These are phyloP conservation scores for Myanophis thanlyinensis DNA, from an alignment of 2,113 vertebrate species.

Conservation along the genomic window DNA sequence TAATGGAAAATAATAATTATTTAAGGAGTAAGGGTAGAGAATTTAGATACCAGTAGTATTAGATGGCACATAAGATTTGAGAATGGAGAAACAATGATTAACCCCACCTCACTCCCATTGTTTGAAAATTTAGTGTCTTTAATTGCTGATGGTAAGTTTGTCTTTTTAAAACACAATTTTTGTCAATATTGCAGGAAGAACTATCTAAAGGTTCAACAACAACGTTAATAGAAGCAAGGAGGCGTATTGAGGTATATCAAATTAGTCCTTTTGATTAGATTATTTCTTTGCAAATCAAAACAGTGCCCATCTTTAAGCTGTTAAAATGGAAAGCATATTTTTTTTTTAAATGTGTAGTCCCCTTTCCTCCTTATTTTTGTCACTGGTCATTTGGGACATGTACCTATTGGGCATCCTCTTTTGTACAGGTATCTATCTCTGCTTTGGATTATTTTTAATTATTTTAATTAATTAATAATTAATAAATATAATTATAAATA, in stretches of 20 bases:
- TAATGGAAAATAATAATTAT: not conserved
- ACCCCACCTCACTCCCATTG: not conserved
- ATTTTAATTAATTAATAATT: no score
- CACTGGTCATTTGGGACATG: not conserved
- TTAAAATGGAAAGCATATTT: not conserved
- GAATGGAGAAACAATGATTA: not conserved
- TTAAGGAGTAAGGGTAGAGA: not conserved
- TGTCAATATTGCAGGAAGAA: not conserved
- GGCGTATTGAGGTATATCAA: not conserved
- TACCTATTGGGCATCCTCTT: not conserved
- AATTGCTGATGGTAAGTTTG: not conserved
- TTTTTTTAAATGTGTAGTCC: not conserved
- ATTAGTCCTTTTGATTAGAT: not conserved
- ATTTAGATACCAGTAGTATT: not conserved
- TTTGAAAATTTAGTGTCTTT: not conserved
- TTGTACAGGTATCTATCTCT: not conserved
- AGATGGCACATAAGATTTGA: not conserved
- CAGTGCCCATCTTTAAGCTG: not conserved
- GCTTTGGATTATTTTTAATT: no score
- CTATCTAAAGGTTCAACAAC: not conserved
- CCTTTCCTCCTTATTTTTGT: not conserved
- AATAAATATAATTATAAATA: no score
- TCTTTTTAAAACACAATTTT: not conserved
- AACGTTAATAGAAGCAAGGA: not conserved
- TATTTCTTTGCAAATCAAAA: not conserved